Evolutionary conservation across 2,888 invertebrate species (phyloP), one percentile per base, ranked within the genome.

Genomic region (Hoplodrina ambigua): DNA sequence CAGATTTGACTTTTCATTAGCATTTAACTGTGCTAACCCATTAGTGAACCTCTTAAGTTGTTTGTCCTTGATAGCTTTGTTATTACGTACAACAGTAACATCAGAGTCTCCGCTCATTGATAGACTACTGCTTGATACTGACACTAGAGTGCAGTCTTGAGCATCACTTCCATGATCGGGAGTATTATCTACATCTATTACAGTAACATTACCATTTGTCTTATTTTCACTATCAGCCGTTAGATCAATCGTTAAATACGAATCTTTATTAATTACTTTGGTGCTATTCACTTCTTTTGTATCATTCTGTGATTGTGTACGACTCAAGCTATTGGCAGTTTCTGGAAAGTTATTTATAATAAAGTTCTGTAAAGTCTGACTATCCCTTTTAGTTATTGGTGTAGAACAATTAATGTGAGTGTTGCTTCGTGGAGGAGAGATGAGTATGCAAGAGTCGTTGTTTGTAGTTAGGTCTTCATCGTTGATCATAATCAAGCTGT

Each of bases 181-280:
- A 53, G 11, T 54, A 65, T 88, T 89, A 0, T 86, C 92, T 70
- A 94, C 72, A 79, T 94, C 92, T 52, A 87, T 85, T 8, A 88
- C 74, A 1, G 81, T 84, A 17, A 55, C 33, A n/a, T 61, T 67
- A 30, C 49, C 10, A 19, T 64, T 63, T 37, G 69, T 59, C 15
- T 30, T 78, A n/a, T 64, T 82, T 8, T 81, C 80, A 44, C 82
- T 83, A 4, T 89, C 87, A 0, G 78, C 67, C 2, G 95, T 95
- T 62, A 96, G 86, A 83, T 95, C 95, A 80, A 95, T 93, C 0
- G 95, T 96, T 62, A 93, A 67, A 75, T 86, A 94, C 0, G 93
- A 92, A 68, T 92, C 90, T 8, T 30, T 79, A 57, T 94, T 92
- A 5, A 93, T 92, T 68, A 91, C 84, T 82, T 83, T 92, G 0